Evolutionary conservation across 2,113 vertebrate genomes (phyloP).

Genomic region (Salvelinus alpinus): DNA sequence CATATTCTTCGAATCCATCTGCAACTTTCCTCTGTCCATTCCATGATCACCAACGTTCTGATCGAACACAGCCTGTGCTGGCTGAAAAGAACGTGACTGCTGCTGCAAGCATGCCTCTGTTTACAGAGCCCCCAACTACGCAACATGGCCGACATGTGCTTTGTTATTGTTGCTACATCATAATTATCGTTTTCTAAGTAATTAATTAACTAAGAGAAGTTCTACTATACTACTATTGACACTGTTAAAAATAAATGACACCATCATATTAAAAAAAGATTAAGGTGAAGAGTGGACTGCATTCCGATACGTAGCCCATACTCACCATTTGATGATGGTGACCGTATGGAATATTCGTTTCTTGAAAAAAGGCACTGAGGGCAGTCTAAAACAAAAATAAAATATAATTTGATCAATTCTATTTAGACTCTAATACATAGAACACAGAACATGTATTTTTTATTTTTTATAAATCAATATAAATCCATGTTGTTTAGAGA

Average conservation of each 20-base stretch:
- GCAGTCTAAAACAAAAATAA: conserved; percentile 80
- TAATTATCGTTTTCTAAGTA: neutral
- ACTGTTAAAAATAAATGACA: neutral
- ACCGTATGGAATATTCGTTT: conserved; percentile 95
- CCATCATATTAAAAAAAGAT: neutral
- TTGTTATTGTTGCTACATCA: conserved; percentile 76
- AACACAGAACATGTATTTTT: neutral
- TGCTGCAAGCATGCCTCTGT: conserved; percentile 69
- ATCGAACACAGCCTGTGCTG: neutral
- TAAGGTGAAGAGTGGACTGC: neutral
- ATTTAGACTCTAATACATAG: neutral
- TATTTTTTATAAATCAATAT: too few species aligned
- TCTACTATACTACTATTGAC: neutral
- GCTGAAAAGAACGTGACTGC: conserved; percentile 15
- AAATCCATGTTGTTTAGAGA: too few species aligned
- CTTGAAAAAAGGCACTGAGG: conserved; percentile 98
- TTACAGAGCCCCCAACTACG: conserved; percentile 69
- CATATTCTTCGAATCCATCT: neutral
- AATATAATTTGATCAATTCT: neutral
- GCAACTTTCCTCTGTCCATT: neutral
- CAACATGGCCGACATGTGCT: conserved; percentile 83
- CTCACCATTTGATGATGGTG: conserved; percentile 99
- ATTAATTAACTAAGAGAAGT: neutral
- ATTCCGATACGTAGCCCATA: conserved; percentile 28
- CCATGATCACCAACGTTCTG: too few species aligned